These are phyloP conservation scores for Tuberolachnus salignus DNA, from an alignment of 2,888 invertebrate genomes.

Conservation along the genomic window DNA sequence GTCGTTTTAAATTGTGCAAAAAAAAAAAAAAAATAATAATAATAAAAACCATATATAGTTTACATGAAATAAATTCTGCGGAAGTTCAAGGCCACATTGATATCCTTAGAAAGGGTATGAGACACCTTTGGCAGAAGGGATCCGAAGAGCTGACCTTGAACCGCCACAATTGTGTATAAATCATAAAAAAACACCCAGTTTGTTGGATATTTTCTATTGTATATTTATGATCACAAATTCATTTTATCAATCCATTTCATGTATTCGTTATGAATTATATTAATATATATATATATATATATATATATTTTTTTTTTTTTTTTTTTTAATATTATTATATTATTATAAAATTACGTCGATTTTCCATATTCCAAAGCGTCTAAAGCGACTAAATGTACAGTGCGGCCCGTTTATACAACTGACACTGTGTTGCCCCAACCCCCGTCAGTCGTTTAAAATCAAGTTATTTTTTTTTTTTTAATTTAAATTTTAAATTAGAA, in stretches of 20 bases:
- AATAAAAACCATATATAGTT: too few relatives aligned
- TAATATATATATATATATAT: too few relatives aligned
- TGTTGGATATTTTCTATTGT: not conserved
- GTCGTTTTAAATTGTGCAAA: slow-evolving; percentile 26
- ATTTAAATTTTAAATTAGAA: too few relatives aligned
- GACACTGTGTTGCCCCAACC: slow-evolving; percentile 55
- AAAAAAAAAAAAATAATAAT: too few relatives aligned
- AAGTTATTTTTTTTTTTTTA: slow-evolving; percentile 1
- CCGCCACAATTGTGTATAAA: slow-evolving; percentile 26
- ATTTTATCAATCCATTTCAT: too few relatives aligned
- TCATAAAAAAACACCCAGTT: slow-evolving; percentile 7
- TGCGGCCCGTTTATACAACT: slow-evolving; percentile 52
- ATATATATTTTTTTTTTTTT: too few relatives aligned
- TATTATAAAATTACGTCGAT: slow-evolving; percentile 41
- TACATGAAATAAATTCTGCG: slow-evolving; percentile 27
- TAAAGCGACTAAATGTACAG: slow-evolving; percentile 56
- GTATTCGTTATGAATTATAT: not conserved
- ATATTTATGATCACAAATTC: not conserved
- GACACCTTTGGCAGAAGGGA: slow-evolving; percentile 34
- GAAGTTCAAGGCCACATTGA: slow-evolving; percentile 49
- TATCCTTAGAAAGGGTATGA: not conserved
- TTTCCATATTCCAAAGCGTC: slow-evolving; percentile 55
- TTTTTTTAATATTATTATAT: too few relatives aligned
- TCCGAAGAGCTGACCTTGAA: slow-evolving; percentile 49
- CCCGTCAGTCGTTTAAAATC: slow-evolving; percentile 49